Conservation (phyloP, 2,113 vertebrate species). For the Poecile atricapillus region DNA sequence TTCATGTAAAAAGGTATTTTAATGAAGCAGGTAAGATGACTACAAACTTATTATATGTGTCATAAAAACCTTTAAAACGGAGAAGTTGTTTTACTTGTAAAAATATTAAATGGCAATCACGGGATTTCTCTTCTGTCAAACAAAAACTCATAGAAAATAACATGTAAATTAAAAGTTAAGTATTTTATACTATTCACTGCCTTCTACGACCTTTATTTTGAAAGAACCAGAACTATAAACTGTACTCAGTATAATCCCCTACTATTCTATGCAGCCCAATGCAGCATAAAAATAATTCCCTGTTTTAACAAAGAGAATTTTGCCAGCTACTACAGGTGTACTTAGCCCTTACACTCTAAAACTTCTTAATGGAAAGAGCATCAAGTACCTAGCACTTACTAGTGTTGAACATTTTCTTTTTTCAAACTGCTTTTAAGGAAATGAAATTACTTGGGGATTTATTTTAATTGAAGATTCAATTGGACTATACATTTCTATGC, state of each 20-base stretch:
- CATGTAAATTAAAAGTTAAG: background rate
- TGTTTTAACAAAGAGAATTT: slow-evolving; percentile 5
- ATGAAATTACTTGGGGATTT: slow-evolving; percentile 72
- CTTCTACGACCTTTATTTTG: background rate
- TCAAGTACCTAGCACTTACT: slow-evolving; percentile 30
- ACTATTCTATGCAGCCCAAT: background rate
- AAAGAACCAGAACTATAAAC: background rate
- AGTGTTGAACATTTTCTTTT: background rate
- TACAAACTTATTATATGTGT: background rate
- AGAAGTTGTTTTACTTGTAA: background rate
- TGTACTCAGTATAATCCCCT: background rate
- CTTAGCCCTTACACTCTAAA: background rate
- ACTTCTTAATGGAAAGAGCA: background rate
- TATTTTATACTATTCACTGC: background rate
- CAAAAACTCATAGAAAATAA: background rate
- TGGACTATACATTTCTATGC: slow-evolving; percentile 65
- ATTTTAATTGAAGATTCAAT: slow-evolving; percentile 74
- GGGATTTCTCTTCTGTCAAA: background rate
- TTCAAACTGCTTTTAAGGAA: slow-evolving; percentile 66
- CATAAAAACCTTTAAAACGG: background rate
- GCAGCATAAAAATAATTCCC: background rate
- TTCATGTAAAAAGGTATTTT: background rate
- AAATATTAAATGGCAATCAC: background rate
- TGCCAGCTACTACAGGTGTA: background rate
- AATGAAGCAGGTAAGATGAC: background rate